Conservation (phyloP, 2,113 vertebrate species). For the Microcebus griseorufus region DNA sequence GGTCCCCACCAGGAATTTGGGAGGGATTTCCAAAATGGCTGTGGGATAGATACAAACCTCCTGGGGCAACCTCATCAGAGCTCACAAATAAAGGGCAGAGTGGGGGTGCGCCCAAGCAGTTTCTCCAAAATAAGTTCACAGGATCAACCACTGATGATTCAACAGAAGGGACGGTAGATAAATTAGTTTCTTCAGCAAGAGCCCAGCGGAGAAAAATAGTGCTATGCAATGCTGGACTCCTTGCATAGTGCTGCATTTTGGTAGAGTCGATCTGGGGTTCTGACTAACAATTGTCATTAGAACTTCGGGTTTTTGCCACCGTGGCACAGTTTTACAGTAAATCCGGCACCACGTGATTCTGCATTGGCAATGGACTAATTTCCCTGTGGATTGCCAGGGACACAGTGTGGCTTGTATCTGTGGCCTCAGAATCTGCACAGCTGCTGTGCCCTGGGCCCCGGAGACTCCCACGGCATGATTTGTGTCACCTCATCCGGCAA, state of each 20-base stretch:
- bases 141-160: neutral
- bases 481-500: neutral
- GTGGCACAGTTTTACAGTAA: neutral
- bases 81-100: neutral
- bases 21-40: neutral
- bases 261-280: neutral
- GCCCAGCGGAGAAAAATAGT: neutral
- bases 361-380: neutral
- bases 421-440: neutral
- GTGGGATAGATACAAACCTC: neutral
- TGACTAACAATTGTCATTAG: neutral
- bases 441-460: neutral
- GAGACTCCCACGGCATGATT: neutral
- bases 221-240: too few species aligned
- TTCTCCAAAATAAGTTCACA: neutral
- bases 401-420: neutral
- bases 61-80: neutral
- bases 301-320: neutral
- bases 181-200: neutral
- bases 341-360: neutral
- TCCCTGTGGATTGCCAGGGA: neutral
- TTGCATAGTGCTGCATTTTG: neutral
- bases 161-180: neutral
- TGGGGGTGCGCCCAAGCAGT: neutral
- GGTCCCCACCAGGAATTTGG: neutral